Evolutionary conservation across 2,888 invertebrate genomes (phyloP).

Genomic region (Panopea generosa): DNA sequence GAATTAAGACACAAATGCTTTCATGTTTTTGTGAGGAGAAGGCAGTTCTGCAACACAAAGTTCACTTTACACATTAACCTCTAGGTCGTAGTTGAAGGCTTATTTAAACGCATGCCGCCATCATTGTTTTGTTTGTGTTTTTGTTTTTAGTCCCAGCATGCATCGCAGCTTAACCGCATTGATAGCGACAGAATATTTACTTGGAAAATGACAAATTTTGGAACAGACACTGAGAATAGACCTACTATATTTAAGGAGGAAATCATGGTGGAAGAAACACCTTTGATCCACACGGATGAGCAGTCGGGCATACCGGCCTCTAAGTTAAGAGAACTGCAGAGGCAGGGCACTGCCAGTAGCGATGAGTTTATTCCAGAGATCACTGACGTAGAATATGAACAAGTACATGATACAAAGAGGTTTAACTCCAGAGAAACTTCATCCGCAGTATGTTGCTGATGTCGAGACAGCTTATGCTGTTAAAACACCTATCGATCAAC

Average conservation of each 20-base stretch:
- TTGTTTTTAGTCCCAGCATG: slow-evolving; percentile 66
- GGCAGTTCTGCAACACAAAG: slow-evolving; percentile 42
- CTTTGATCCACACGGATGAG: slow-evolving; percentile 20
- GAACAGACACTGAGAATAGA: slow-evolving; percentile 40
- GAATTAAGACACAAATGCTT: no score
- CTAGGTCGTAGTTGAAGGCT: slow-evolving; percentile 10
- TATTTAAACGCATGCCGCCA: slow-evolving; percentile 36
- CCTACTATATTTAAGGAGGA: slow-evolving; percentile 66
- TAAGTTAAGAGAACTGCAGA: background rate
- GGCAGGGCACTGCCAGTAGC: slow-evolving; percentile 13
- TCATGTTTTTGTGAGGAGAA: background rate
- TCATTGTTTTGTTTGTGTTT: slow-evolving; percentile 52
- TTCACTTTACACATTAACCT: background rate
- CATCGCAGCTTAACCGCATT: slow-evolving; percentile 37
- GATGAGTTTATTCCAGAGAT: slow-evolving; percentile 53
- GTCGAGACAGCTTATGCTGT: slow-evolving; percentile 19
- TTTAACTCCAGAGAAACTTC: no score
- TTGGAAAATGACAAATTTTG: slow-evolving; percentile 62
- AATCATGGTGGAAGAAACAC: slow-evolving; percentile 48
- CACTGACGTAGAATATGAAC: slow-evolving; percentile 51
- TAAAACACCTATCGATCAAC: background rate
- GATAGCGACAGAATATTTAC: slow-evolving; percentile 67
- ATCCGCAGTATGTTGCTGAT: slow-evolving; percentile 35
- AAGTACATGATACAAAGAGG: slow-evolving; percentile 11
- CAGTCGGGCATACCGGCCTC: background rate